These are phyloP conservation scores for Cynopterus sphinx DNA, from an alignment of 2,797 vertebrate genomes.

Conservation along the genomic window DNA sequence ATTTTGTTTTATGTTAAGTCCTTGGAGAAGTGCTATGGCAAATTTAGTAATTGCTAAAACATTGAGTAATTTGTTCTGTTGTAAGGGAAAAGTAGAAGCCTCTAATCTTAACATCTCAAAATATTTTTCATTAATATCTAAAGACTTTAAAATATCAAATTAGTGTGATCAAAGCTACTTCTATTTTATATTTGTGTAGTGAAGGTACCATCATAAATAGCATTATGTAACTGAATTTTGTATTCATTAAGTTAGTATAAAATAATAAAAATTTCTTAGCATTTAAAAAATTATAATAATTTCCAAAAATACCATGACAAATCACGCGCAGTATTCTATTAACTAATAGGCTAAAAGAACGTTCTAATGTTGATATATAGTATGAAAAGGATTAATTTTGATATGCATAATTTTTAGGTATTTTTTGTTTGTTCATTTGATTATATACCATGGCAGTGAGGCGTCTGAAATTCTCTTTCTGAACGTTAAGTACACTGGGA, in stretches of 20 bases:
- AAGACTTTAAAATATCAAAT: constrained; percentile 45
- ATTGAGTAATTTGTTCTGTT: constrained; percentile 33
- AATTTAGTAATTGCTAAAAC: not conserved
- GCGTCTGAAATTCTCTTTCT: constrained; percentile 53
- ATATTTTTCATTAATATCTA: constrained; percentile 28
- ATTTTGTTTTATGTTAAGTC: constrained; percentile 50
- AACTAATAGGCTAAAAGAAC: constrained; percentile 5
- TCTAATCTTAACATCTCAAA: not conserved
- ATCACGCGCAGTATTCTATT: not conserved
- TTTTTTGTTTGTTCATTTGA: constrained; percentile 21
- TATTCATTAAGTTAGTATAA: constrained; percentile 27
- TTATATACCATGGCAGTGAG: not conserved
- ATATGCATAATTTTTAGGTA: constrained; percentile 34
- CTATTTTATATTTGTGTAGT: constrained; percentile 21
- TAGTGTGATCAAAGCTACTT: constrained; percentile 16
- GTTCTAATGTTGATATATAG: constrained; percentile 36
- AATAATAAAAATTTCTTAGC: constrained; percentile 13
- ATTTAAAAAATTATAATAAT: constrained; percentile 35
- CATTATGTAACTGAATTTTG: constrained; percentile 48
- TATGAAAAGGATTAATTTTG: not conserved
- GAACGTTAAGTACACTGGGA: not conserved
- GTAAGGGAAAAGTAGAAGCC: not conserved
- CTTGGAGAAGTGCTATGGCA: constrained; percentile 39
- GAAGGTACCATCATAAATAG: not conserved
- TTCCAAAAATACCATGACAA: constrained; percentile 31